Conservation (phyloP, 2,888 invertebrate genomes). For the Drosophila formosana region DNA sequence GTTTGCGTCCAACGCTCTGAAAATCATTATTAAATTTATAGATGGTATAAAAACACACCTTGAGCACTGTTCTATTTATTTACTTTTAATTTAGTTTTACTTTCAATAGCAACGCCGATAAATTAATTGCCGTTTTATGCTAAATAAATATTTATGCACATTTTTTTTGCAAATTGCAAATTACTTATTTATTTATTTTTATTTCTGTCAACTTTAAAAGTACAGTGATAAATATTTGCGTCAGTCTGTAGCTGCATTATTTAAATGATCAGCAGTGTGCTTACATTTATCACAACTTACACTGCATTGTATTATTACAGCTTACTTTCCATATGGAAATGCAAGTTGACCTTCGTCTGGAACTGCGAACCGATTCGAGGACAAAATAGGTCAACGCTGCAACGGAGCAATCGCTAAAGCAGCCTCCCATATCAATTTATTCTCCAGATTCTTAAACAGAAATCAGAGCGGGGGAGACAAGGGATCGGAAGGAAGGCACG, state of each 20-base stretch:
- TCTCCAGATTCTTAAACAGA: slow-evolving; percentile 1
- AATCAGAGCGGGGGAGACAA: background rate
- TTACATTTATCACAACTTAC: slow-evolving; percentile 8
- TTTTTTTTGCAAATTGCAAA: too few species aligned
- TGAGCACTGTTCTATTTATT: background rate
- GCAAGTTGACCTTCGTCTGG: slow-evolving; percentile 67
- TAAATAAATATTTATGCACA: background rate
- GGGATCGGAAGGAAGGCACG: background rate
- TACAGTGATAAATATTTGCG: background rate
- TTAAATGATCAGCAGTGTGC: slow-evolving; percentile 11
- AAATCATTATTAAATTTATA: background rate
- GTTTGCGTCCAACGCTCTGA: background rate
- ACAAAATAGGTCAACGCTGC: slow-evolving; percentile 24
- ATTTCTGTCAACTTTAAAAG: background rate
- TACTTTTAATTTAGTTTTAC: background rate
- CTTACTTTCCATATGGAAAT: slow-evolving; percentile 44
- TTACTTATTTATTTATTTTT: background rate
- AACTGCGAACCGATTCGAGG: slow-evolving; percentile 7
- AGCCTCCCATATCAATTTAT: slow-evolving; percentile 13
- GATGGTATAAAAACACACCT: background rate
- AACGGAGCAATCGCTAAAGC: slow-evolving; percentile 2
- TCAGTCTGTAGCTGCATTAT: background rate
- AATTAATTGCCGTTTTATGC: background rate
- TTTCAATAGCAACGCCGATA: background rate
- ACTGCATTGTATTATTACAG: slow-evolving; percentile 30